phyloP scores from a whole-genome alignment of 2,797 vertebrate genomes.

The Vespertilio murinus region DNA sequence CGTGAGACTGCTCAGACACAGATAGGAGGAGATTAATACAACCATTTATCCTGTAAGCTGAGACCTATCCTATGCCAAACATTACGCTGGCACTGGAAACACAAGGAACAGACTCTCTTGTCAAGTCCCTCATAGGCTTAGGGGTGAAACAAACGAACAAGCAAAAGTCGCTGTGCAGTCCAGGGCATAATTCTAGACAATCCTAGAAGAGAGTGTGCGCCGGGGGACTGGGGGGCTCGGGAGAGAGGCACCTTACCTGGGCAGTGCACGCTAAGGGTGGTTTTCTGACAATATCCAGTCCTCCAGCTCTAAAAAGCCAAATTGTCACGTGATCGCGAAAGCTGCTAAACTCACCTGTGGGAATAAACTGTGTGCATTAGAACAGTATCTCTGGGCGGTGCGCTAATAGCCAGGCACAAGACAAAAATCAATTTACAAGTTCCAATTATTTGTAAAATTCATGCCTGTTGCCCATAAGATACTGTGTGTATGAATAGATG shows the following conservation, averaged over 20 bases:
- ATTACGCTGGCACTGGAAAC: neutral
- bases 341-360: neutral
- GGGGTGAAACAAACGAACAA: neutral
- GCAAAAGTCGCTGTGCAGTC: neutral
- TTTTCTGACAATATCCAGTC: neutral
- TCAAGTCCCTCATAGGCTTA: neutral
- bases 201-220: neutral
- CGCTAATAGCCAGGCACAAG: neutral
- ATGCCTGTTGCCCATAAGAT: neutral
- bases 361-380: neutral
- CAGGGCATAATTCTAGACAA: neutral
- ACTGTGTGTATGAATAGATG: neutral
- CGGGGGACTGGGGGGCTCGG: neutral
- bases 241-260: neutral
- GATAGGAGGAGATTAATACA: neutral
- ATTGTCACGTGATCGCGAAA: neutral
- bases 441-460: constrained; percentile 3
- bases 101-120: neutral
- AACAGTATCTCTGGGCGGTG: neutral
- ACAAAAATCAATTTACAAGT: neutral
- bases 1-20: neutral
- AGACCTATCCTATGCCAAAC: neutral
- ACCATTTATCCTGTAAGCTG: neutral
- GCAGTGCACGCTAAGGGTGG: neutral
- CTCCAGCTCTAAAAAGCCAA: constrained; percentile 4